These are phyloP conservation scores for Lithophane socia DNA, from an alignment of 2,888 invertebrate species.

Conservation along the genomic window DNA sequence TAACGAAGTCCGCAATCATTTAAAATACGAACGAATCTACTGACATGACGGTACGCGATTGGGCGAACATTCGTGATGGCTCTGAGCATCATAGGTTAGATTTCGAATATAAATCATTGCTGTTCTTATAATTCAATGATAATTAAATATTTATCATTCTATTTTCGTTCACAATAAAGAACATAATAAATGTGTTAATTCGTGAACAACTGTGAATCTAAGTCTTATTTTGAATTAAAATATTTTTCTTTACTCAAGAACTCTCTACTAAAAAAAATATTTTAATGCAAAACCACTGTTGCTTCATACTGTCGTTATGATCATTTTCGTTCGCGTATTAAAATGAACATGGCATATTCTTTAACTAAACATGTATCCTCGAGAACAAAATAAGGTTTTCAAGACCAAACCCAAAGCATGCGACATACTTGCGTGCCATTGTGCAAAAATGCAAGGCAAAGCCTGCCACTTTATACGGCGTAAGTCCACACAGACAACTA, in stretches of 20 bases:
- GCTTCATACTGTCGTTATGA: neutral
- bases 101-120: conserved; percentile 18
- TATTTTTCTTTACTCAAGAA: conserved; percentile 15
- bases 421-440: neutral
- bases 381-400: conserved; percentile 53
- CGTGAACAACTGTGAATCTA: conserved; percentile 26
- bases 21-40: neutral
- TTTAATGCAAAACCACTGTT: neutral
- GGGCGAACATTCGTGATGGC: neutral
- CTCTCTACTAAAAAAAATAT: too few relatives aligned
- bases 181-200: conserved; percentile 12
- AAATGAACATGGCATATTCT: conserved; percentile 4
- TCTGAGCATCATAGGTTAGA: conserved; percentile 16
- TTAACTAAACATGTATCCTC: conserved; percentile 13
- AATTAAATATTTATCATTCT: neutral
- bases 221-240: conserved; percentile 24
- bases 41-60: neutral
- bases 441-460: conserved; percentile 2
- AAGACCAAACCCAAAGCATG: neutral
- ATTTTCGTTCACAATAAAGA: conserved; percentile 12
- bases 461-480: neutral
- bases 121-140: conserved; percentile 17
- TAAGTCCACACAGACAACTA: conserved; percentile 11
- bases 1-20: neutral
- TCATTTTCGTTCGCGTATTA: conserved; percentile 1